phyloP scores from a whole-genome alignment of 2,797 vertebrate species.

The Taenioides sp. region DNA sequence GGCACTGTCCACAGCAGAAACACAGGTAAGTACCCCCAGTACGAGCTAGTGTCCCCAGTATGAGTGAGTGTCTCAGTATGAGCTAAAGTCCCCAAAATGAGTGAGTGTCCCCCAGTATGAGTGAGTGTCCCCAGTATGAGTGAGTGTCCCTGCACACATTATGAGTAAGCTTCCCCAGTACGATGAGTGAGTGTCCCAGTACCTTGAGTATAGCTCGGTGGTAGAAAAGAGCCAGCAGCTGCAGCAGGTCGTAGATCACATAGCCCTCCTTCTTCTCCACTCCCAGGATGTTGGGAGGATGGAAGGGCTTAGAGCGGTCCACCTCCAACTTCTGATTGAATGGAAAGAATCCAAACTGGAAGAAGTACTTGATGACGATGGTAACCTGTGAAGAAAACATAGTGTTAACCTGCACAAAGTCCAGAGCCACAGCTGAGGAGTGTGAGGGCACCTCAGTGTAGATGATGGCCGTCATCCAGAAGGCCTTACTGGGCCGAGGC shows the following conservation, averaged over 20 bases:
- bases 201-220: slow-evolving; percentile 98
- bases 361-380: slow-evolving; percentile 97
- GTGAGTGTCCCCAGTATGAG: background rate
- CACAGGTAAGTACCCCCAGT: background rate
- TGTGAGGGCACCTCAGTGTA: slow-evolving; percentile 90
- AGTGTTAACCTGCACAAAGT: background rate
- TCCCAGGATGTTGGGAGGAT: slow-evolving; percentile 94
- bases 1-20: slow-evolving; percentile 78
- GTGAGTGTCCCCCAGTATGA: slow-evolving; percentile 43
- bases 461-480: slow-evolving; percentile 99
- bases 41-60: too few relatives aligned
- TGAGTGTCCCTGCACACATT: too few relatives aligned
- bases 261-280: slow-evolving; percentile 98
- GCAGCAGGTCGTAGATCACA: slow-evolving; percentile 93
- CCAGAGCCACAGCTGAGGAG: background rate
- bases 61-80: too few relatives aligned
- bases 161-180: background rate
- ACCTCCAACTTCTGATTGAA: slow-evolving; percentile 81
- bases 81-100: background rate
- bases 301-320: slow-evolving; percentile 83
- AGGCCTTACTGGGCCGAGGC: slow-evolving; percentile 94
- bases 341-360: slow-evolving; percentile 97
- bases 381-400: slow-evolving; percentile 78
- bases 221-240: slow-evolving; percentile 95
- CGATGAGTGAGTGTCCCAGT: background rate